Evolutionary conservation across 2,888 invertebrate species (phyloP).

Genomic region (Netelia fuscicornis): DNA sequence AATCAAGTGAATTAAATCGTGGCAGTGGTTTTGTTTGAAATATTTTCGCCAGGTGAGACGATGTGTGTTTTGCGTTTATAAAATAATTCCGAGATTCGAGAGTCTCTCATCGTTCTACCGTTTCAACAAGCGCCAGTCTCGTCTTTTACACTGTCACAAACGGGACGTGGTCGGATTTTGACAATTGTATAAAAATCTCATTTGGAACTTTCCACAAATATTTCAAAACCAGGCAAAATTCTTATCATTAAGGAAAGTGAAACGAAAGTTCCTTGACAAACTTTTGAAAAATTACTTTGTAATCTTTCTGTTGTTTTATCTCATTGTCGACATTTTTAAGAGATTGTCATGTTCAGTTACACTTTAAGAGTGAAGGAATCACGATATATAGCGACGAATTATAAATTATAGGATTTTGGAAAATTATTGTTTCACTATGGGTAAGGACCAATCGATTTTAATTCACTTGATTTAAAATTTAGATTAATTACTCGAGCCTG

Average conservation of each 20-base stretch:
- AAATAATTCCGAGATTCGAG: conserved; percentile 57
- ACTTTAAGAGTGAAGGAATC: too few species aligned
- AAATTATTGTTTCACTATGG: conserved; percentile 37
- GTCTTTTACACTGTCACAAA: conserved; percentile 55
- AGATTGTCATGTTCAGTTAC: neutral
- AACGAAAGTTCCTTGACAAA: neutral
- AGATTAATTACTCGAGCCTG: too few species aligned
- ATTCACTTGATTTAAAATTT: neutral
- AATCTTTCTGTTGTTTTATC: neutral
- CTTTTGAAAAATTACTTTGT: neutral
- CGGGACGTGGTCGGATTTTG: conserved; percentile 38
- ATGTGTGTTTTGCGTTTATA: conserved; percentile 12
- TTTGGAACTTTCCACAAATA: conserved; percentile 1
- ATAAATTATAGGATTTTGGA: neutral
- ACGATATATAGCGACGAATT: neutral
- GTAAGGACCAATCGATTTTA: conserved; percentile 43
- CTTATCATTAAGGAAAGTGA: neutral
- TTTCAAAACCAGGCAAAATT: neutral
- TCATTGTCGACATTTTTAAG: neutral
- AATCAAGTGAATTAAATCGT: conserved; percentile 43
- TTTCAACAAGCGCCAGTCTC: conserved; percentile 61
- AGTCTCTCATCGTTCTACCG: conserved; percentile 54
- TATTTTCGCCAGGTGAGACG: neutral
- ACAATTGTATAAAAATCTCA: conserved; percentile 32
- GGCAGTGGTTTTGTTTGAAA: conserved; percentile 13